Base-by-base conservation (phyloP, 2,113 vertebrate genomes). In the Glaucomys volans region DNA sequence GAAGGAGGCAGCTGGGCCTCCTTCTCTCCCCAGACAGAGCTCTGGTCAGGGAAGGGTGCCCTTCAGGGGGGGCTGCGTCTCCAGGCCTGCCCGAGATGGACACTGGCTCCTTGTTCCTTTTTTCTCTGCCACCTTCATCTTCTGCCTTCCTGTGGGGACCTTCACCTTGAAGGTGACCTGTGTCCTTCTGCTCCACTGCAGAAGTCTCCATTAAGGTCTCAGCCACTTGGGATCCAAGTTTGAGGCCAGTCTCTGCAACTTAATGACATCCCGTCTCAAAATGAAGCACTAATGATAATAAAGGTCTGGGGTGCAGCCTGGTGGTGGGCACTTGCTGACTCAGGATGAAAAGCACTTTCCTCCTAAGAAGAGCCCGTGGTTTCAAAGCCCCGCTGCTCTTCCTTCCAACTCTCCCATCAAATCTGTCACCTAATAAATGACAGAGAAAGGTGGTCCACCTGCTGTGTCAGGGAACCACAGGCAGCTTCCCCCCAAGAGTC, bases 61-160 rank as follows among this genome's bases (percentile, higher is more conserved):
- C 44, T 47, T 47, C 44, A 6, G n/a, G 44, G 44, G 7, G 44
- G 1, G 44, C 44, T 47, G 9, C 44, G 7, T 47, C 20, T 7
- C 11, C 2, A 0, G 9, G 13, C 17, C 35, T 14, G 64, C 3
- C 30, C 22, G 42, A 12, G 50, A 17, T 62, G 52, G 24, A 6
- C 17, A 1, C 4, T 4, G 6, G 8, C 0, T 0, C 4, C 1
- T 28, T 74, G 52, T 16, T 20, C 47, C 6, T 59, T 47, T 35
- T 37, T 35, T 44, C 44, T 32, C 30, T 9, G 1, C 17, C 5
- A 22, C 64, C 35, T 52, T 26, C 5, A 0, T 40, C 40, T 75
- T 44, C 35, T 1, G 28, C 22, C 94, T 57, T 71, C 28, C 4
- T 8, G 24, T 0, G 14, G 30, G 26, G 35, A 5, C 22, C 26